Evolutionary conservation across 2,797 vertebrate species (phyloP).

Genomic region (Adelosebastes latens): DNA sequence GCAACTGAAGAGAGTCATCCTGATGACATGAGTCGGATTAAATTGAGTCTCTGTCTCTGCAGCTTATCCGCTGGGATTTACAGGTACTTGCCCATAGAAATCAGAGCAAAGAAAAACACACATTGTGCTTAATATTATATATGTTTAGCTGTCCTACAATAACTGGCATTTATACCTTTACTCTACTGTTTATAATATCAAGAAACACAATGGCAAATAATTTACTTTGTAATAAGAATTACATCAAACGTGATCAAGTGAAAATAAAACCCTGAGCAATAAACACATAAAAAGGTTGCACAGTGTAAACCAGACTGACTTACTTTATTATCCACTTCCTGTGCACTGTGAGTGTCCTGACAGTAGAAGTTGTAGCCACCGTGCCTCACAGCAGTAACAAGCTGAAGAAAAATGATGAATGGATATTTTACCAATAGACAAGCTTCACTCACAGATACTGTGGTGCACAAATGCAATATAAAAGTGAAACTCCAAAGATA

Average conservation of each 20-base stretch:
- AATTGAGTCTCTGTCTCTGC: slow-evolving; percentile 47
- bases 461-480: background rate
- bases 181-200: background rate
- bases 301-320: slow-evolving; percentile 16
- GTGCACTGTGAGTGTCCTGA: slow-evolving; percentile 90
- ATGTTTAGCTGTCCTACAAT: background rate
- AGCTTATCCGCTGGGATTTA: slow-evolving; percentile 63
- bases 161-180: background rate
- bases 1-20: slow-evolving; percentile 32
- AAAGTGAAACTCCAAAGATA: background rate
- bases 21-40: slow-evolving; percentile 59
- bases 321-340: slow-evolving; percentile 92
- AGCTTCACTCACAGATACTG: background rate
- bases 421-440: background rate
- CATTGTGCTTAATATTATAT: background rate
- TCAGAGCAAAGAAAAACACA: slow-evolving; percentile 9
- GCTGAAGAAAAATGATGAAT: slow-evolving; percentile 75
- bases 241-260: background rate
- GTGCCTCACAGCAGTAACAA: slow-evolving; percentile 87
- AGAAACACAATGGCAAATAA: background rate
- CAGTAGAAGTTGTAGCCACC: slow-evolving; percentile 94
- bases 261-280: background rate
- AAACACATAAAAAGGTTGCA: background rate
- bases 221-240: background rate
- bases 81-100: slow-evolving; percentile 42